Conservation (phyloP, 2,113 vertebrate species). For the Acanthisitta chloris region DNA sequence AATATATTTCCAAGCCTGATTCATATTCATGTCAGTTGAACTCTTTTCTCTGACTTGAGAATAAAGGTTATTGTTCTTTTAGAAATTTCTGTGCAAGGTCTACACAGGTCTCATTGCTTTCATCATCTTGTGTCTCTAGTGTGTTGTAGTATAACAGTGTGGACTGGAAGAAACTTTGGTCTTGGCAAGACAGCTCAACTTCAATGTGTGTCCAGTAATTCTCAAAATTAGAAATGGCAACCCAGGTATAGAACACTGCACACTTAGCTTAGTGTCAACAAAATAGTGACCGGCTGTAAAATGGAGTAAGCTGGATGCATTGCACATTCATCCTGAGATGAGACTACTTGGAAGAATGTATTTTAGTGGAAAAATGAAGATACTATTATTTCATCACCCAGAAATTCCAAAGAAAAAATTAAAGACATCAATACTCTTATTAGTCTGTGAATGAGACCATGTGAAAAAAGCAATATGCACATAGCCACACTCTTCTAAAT, state of each 20-base stretch:
- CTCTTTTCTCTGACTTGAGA: slow-evolving; percentile 10
- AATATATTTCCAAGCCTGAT: slow-evolving; percentile 34
- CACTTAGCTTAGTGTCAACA: neutral
- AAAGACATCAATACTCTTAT: neutral
- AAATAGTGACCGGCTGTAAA: neutral
- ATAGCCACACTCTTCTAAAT: neutral
- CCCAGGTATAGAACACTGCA: neutral
- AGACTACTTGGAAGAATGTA: neutral
- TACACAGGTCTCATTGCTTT: neutral
- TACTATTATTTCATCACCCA: neutral
- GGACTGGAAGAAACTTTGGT: neutral
- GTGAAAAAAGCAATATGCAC: neutral
- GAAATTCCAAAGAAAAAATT: neutral
- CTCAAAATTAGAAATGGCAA: neutral
- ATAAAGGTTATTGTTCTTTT: neutral
- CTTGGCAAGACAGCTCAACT: neutral
- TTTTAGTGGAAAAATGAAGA: neutral
- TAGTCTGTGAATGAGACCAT: neutral
- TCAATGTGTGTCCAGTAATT: neutral
- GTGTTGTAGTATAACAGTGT: neutral
- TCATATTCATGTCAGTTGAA: slow-evolving; percentile 36
- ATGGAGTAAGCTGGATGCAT: neutral
- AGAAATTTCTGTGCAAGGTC: neutral
- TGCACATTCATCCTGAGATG: neutral
- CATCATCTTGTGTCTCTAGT: neutral